A percentile compares a stretch with the other conserved stretches of the same genome.
Conservation (phyloP, 64 coral and sea anemone genomes). For the Montipora efflorescens region DNA sequence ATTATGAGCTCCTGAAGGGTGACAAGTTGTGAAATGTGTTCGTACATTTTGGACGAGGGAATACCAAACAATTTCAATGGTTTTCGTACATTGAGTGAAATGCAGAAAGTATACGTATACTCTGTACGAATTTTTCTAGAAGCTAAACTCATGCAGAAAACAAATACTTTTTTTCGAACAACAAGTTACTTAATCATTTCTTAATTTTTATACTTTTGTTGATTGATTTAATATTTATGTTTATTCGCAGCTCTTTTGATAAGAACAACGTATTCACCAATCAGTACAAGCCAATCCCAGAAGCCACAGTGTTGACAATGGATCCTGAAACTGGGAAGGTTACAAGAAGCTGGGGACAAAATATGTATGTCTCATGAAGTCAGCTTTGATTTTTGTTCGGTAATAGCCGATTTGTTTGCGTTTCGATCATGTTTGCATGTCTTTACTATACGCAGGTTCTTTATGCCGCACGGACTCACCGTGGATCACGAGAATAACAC, state of each 20-base stretch:
- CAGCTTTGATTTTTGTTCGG: not conserved
- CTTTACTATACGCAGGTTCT: slow-evolving; percentile 72
- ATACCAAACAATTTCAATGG: no score
- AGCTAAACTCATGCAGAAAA: no score
- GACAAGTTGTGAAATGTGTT: no score
- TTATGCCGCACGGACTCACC: slow-evolving; percentile 90
- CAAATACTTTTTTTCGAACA: no score
- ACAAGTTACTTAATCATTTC: no score
- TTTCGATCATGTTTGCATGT: not conserved
- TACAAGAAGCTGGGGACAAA: slow-evolving; percentile 54
- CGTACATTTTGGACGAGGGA: no score
- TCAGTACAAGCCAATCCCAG: slow-evolving; percentile 43
- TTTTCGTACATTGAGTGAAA: no score
- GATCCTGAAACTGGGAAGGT: slow-evolving; percentile 75
- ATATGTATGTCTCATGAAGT: slow-evolving; percentile 56
- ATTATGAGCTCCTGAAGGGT: no score
- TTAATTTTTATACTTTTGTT: no score
- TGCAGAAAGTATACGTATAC: no score
- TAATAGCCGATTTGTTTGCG: not conserved
- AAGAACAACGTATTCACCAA: not conserved
- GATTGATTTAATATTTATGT: not conserved
- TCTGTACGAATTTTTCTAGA: no score
- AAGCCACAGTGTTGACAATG: slow-evolving; percentile 71
- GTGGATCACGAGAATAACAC: slow-evolving; percentile 81
- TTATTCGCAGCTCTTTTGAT: slow-evolving; percentile 59